Evolutionary conservation across 2,113 vertebrate genomes (phyloP), one percentile per base, ranked within the genome.

Genomic region (Scartelaos histophorus): DNA sequence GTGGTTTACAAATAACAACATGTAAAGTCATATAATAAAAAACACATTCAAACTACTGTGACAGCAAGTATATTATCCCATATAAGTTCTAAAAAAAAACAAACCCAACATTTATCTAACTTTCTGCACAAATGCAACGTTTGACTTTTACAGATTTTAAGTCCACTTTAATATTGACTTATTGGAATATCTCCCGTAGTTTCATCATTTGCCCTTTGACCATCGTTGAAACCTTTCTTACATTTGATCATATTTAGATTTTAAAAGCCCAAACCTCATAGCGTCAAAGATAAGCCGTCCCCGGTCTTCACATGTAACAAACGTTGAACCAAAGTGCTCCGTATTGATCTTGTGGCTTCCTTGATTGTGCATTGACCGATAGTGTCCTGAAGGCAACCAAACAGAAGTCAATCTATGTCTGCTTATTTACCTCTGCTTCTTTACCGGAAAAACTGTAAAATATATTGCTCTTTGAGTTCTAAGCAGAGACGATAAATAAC

Each of bases 291-390:
- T 60, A 22, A 60, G 10, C 13, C 17, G 9, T 35, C 34, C 34
- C 9, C 34, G 43, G 17, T 35, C 61, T 64, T 38, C 34, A 64
- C 10, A 19, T n/a, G 17, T 64, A 43, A 64, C 61, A 64, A 43
- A 38, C 5, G 34, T 43, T n/a, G 29, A 64, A 12, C 29, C 61
- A 38, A 43, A 64, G 61, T 64, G 61, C 29, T 1, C 34, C n/a
- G 61, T 38, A 64, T 64, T 64, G 29, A 62, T 62, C 34, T 35
- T 62, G 60, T 62, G 60, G 60, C 60, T 35, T 35, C 16, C 60
- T 62, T 38, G 16, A 64, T n/a, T 38, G 34, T 43, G 34, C 61
- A n/a, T 64, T 64, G 34, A 64, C 61, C 11, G 34, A 38, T 34
- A 12, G 7, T 3, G 22, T 13, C 62, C 34, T 65, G 38, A 61